Percentiles rank a stretch among this genome's conserved stretches.
These are phyloP conservation scores for Ophion slaviceki DNA, from an alignment of 2,888 invertebrate genomes.

Conservation along the genomic window DNA sequence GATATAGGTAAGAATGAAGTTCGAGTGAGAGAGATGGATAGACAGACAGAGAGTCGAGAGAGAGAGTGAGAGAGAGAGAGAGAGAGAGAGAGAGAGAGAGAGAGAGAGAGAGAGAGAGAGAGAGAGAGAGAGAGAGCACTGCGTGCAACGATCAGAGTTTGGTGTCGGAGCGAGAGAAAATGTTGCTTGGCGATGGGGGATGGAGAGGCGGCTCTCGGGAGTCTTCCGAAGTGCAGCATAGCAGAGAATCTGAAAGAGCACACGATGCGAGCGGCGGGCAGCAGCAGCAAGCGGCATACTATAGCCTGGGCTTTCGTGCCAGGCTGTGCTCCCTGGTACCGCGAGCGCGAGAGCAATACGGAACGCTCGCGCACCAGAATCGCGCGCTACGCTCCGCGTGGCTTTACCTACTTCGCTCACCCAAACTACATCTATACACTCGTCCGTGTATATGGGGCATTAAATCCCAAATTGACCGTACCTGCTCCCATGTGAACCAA, in stretches of 20 bases:
- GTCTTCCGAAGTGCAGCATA: slow-evolving; percentile 35
- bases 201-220: slow-evolving; percentile 18
- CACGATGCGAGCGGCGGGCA: slow-evolving; percentile 15
- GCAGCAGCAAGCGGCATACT: slow-evolving; percentile 41
- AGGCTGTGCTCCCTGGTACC: slow-evolving; percentile 82
- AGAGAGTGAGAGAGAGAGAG: neutral
- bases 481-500: neutral
- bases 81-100: slow-evolving; percentile 39
- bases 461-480: slow-evolving; percentile 3
- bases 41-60: neutral
- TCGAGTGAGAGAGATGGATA: no score
- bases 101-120: slow-evolving; percentile 60
- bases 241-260: slow-evolving; percentile 22
- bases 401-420: slow-evolving; percentile 70
- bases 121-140: slow-evolving; percentile 44
- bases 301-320: slow-evolving; percentile 76
- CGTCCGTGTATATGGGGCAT: slow-evolving; percentile 16
- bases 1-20: slow-evolving; percentile 31
- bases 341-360: slow-evolving; percentile 66
- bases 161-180: slow-evolving; percentile 53
- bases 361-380: slow-evolving; percentile 56
- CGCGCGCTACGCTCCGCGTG: slow-evolving; percentile 66
- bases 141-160: slow-evolving; percentile 13
- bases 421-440: slow-evolving; percentile 15
- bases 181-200: slow-evolving; percentile 15